Evolutionary conservation across 2,888 invertebrate genomes (phyloP), one percentile per base, ranked within the genome.

Genomic region (Orthonevra nobilis): DNA sequence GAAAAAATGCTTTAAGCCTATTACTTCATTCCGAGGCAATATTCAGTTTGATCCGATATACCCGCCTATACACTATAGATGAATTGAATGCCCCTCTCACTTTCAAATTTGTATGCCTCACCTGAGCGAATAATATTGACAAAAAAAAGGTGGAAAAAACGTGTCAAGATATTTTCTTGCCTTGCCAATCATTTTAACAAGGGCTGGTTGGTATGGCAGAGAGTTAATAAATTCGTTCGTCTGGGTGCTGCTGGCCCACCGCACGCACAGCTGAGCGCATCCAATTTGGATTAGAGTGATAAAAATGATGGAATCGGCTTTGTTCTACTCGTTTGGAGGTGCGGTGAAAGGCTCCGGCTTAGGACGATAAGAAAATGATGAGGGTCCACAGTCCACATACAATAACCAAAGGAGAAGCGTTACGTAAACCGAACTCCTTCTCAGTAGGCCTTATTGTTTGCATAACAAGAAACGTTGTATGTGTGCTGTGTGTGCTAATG

Each of bases 221-320:
- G n/a, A 56, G 56, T 60, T 54, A 50, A 64, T 60, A 40, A 58
- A 9, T 38, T 48, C 52, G 40, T 34, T n/a, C 30, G 58, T 38
- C 32, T 6, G 34, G 44, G 19, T 34, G 40, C 56, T 46, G 38
- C 46, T 15, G 42, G 58, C 46, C 50, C 52, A 68, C 36, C 48
- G 23, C 54, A 70, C 70, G 61, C 72, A 61, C 73, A 68, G 56
- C 48, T 68, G 73, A 79, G 66, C 73, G 68, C 79, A 79, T 79
- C 79, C 79, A 79, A 79, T 79, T 79, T 79, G 79, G 79, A 79
- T 79, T 79, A 79, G 61, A 73, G 66, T 79, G 79, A 79, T 79
- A 79, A 79, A 79, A 79, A 56, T 73, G 60, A 73, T 72, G 58
- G 44, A 79, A 79, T 66, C 73, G 42, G 61, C 72, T 79, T 79